Evolutionary conservation across 2,797 vertebrate genomes (phyloP), one percentile per base, ranked within the genome.

Genomic region (Moxostoma hubbsi): DNA sequence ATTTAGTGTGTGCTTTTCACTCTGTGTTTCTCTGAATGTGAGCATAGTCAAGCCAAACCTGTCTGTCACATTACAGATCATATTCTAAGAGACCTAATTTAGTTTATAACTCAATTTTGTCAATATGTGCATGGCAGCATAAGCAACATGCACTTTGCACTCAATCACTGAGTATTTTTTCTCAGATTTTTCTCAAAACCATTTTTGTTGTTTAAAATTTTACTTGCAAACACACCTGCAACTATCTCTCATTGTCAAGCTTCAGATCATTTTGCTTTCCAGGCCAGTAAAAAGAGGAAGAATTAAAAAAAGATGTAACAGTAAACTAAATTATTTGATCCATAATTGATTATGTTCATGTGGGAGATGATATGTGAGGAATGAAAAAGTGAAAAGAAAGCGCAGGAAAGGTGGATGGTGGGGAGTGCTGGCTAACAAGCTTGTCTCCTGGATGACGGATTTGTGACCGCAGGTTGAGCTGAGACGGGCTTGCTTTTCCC

Each of bases 401-500:
- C 24, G 2, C 24, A 2, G 24, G 81, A 69, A 53, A 72, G 81
- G 54, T 50, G 50, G 58, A 85, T 90, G 80, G 82, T 87, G 89
- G 89, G 71, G 72, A 71, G 82, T 71, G 75, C 65, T 82, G 69
- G 88, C 92, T 93, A 94, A 93, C 93, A 90, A 93, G 92, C 89
- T 55, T 83, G 49, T 85, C 83, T 86, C 63, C 82, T 63, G 70
- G 24, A 87, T 90, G 90, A 91, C 84, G 89, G 90, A 86, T 88
- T 81, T 86, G 90, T 93, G 93, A 93, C 93, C 93, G 93, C 93
- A 92, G 93, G 92, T 92, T 93, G 89, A 89, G 88, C 86, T 89
- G 85, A 92, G 90, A 90, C 87, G 85, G 85, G 88, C 82, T 66
- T 67, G 86, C 88, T 87, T 92, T 89, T 87, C 86, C 77, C 83